Base-by-base conservation (phyloP, 2,888 invertebrate genomes). In the Ectemnius lituratus region DNA sequence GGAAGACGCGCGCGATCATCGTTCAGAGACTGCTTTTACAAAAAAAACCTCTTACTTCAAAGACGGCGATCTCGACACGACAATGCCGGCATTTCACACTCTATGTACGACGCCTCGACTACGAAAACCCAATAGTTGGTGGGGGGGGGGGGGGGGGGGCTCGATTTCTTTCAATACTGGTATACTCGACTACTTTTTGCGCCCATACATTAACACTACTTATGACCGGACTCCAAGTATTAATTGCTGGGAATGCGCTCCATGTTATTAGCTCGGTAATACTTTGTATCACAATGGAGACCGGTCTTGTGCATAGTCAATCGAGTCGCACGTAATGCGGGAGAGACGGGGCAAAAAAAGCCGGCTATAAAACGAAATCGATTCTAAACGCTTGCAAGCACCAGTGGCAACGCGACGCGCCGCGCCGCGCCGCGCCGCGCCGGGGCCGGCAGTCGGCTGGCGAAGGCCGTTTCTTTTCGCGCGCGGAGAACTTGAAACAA, bases 281-380 rank as follows among this genome's bases (percentile, higher is more conserved):
- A 66, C 18, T 67, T 78, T 78, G 67, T 62, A 58, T 69, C 67
- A 67, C 75, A 67, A 69, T 71, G 73, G 60, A 67, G 47, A 37
- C 60, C 20, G 20, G 47, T 59, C 47, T 37, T 14, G 52, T 52
- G 37, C 28, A 27, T 52, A 49, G 60, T 11, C 52, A 16, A 46
- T 13, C 20, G 28, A 20, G 28, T 62, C n/a, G 62, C 61, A 45
- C 14, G 37, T 37, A 37, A 37, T 6, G 37, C 37, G 14, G 11
- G 8, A 11, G 57, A 27, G n/a, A 16, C 14, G 47, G 46, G 23
- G 28, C 13, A 23, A 59, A 66, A 58, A 45, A 28, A 60, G 14
- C 20, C 20, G 60, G 14, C 52, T 52, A 52, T 52, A 52, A 52
- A 52, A 52, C 16, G n/a, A 52, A 52, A 52, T 52, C 52, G 52